Conservation (phyloP, 2,113 vertebrate genomes). For the Serilophus lunatus region DNA sequence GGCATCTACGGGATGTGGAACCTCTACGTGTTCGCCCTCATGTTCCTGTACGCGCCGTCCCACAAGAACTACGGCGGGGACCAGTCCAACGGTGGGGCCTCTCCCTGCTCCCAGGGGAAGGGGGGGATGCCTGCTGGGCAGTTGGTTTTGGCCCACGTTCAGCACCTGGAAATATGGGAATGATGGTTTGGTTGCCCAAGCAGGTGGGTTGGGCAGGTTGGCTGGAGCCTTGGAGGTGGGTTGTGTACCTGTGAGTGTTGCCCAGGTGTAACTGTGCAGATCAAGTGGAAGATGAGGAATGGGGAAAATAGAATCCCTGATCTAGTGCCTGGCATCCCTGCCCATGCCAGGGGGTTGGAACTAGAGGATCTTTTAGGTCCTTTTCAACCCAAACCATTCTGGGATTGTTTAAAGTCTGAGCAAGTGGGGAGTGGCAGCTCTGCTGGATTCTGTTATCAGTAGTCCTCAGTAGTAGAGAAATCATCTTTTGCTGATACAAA, state of each 20-base stretch:
- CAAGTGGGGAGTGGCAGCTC: not conserved
- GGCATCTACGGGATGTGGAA: constrained; percentile 99
- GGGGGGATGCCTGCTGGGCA: not conserved
- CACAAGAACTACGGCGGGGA: constrained; percentile 95
- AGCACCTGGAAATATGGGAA: too few relatives aligned
- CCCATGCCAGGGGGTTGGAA: not conserved
- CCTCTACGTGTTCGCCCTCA: constrained; percentile 95
- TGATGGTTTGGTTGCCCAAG: not conserved
- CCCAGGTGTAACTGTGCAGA: not conserved
- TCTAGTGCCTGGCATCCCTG: not conserved
- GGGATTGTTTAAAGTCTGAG: not conserved
- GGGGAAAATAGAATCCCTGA: not conserved
- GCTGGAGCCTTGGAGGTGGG: not conserved
- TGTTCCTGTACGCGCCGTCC: constrained; percentile 96
- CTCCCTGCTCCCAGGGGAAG: too few relatives aligned
- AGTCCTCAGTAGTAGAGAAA: not conserved
- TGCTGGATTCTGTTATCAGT: not conserved
- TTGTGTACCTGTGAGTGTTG: not conserved
- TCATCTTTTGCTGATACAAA: fast-evolving
- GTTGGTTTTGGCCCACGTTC: not conserved
- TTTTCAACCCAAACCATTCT: not conserved
- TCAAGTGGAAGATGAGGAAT: not conserved
- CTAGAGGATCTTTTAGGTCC: not conserved
- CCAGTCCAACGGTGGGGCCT: constrained; percentile 81
- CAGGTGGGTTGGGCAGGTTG: not conserved